phyloP scores from a whole-genome alignment of 2,888 invertebrate genomes.

The Tinea pellionella region DNA sequence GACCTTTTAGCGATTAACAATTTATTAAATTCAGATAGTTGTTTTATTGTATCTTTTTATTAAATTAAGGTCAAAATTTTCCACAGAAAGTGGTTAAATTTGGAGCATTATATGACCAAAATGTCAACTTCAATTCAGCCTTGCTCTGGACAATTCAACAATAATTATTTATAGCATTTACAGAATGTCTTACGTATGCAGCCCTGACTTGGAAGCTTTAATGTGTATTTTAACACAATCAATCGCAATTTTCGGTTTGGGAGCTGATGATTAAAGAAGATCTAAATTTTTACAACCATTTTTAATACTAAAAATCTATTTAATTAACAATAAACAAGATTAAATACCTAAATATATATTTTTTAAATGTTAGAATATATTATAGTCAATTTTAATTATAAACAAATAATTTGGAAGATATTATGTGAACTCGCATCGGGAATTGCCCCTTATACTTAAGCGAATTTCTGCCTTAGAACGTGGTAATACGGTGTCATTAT shows the following conservation, averaged over 20 bases:
- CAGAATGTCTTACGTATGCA: not conserved
- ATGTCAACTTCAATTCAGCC: conserved; percentile 44
- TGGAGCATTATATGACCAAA: conserved; percentile 30
- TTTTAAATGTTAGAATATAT: no score
- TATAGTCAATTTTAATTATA: no score
- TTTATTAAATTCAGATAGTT: conserved; percentile 2
- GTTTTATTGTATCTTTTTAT: not conserved
- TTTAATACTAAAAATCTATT: no score
- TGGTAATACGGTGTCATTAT: no score
- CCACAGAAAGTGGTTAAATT: conserved; percentile 6
- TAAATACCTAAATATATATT: no score
- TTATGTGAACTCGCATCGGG: no score
- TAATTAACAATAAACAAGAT: no score
- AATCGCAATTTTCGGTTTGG: not conserved
- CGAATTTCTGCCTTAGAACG: no score
- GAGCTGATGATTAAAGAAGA: no score
- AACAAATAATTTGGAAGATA: no score
- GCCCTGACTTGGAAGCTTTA: conserved; percentile 1
- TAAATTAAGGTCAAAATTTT: conserved; percentile 6
- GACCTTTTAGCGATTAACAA: not conserved
- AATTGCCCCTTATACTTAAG: no score
- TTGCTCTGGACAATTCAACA: conserved; percentile 42
- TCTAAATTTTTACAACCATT: no score
- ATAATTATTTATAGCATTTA: conserved; percentile 46
- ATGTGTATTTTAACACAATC: not conserved